Conservation (phyloP, 2,113 vertebrate species). For the Lagopus muta region DNA sequence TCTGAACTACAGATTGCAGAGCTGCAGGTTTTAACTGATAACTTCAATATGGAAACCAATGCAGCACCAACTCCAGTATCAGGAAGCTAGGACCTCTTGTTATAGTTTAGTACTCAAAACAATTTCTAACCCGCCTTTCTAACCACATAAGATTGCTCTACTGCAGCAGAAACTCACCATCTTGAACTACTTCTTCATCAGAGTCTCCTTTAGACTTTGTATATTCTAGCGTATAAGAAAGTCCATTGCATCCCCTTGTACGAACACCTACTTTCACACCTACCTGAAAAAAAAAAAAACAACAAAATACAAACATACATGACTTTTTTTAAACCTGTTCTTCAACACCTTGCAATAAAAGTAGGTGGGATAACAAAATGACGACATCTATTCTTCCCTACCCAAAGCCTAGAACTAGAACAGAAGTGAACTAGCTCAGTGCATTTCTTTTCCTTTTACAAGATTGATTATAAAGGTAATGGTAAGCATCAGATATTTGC, state of each 20-base stretch:
- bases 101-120: neutral
- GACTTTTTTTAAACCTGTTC: neutral
- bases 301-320: neutral
- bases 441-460: neutral
- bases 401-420: neutral
- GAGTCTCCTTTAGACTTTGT: slow-evolving; percentile 90
- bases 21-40: neutral
- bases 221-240: slow-evolving; percentile 95
- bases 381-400: neutral
- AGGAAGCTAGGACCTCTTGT: neutral
- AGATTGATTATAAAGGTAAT: neutral
- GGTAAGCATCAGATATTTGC: neutral
- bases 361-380: neutral
- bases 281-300: slow-evolving; percentile 78
- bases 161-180: slow-evolving; percentile 81
- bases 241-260: slow-evolving; percentile 96
- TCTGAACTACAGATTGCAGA: neutral
- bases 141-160: neutral
- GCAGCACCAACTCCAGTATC: neutral
- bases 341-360: neutral
- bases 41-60: neutral
- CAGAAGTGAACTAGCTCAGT: neutral
- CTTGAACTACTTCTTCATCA: slow-evolving; percentile 96
- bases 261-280: slow-evolving; percentile 95
- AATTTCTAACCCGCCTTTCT: neutral